Base-by-base conservation (phyloP, 2,888 invertebrate genomes). In the Xanthia togata region DNA sequence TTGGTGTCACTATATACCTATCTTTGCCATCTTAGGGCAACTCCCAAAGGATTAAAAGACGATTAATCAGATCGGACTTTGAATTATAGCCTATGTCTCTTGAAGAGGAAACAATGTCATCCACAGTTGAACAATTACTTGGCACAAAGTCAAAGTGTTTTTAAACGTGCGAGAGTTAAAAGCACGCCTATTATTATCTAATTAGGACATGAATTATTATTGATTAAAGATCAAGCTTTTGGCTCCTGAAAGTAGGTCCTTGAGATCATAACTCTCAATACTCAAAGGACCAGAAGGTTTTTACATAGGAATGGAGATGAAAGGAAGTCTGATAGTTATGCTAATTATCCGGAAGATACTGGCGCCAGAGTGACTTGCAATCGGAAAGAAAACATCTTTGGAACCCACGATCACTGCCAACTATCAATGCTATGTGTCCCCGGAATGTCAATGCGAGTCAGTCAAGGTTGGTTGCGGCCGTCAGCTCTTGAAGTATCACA, bases 391-490 rank as follows among this genome's bases (percentile, higher is more conserved):
- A 73, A 69, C 47, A 50, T 70, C 17, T 9, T 50, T 62, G 70
- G 20, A 72, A 63, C 60, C 50, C 23, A n/a, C 59, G 57, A 53
- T 12, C 9, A 69, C 17, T 86, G 84, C 84, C 84, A 85, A 85
- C 57, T 77, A 73, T 83, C 26, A 70, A 12, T 62, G 72, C 62
- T 76, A 79, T 83, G 84, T 86, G 87, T 65, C 70, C 70, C 84
- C 73, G 86, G 84, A 84, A 86, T 86, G 77, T 77, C 87, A 84
- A 70, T 78, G 87, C 71, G 64, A 81, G 59, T 31, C 73, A 78
- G 87, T 86, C 85, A 85, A 85, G 85, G 85, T 62, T 67, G 62
- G 81, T 70, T 69, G 64, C 87, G 78, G 59, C 70, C 73, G 69
- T 73, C 69, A 72, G 63, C 41, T 73, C 63, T 76, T 72, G 57